These are phyloP conservation scores for Luffia ferchaultella DNA, from an alignment of 2,888 invertebrate species.

Conservation along the genomic window DNA sequence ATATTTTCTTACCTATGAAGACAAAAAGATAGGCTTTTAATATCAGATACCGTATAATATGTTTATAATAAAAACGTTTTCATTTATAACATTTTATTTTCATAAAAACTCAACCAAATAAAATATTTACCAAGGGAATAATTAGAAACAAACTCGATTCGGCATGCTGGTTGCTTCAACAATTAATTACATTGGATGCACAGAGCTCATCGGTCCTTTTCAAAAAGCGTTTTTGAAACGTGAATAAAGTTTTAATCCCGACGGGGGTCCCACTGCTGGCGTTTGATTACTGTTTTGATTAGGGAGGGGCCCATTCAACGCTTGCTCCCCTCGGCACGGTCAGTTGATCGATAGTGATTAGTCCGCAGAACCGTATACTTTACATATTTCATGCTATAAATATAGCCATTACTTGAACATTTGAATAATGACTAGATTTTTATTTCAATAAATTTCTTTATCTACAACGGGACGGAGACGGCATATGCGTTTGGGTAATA, in stretches of 20 bases:
- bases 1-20: background rate
- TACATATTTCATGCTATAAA: background rate
- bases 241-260: constrained; percentile 45
- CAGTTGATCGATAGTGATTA: constrained; percentile 44
- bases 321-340: constrained; percentile 26
- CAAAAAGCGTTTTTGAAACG: constrained; percentile 37
- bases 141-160: background rate
- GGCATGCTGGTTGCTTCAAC: background rate
- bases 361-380: constrained; percentile 18
- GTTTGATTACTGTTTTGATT: constrained; percentile 60
- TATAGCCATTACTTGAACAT: no score
- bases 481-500: no score
- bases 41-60: background rate
- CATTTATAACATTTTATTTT: background rate
- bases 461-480: no score
- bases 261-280: constrained; percentile 35
- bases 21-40: background rate
- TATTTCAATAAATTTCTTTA: no score
- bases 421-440: no score
- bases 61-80: background rate
- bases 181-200: background rate
- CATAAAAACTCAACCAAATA: background rate
- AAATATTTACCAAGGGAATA: background rate
- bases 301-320: constrained; percentile 38
- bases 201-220: background rate